phyloP scores from a whole-genome alignment of 1,140 invertebrate species.

The Papilio polyxenes region DNA sequence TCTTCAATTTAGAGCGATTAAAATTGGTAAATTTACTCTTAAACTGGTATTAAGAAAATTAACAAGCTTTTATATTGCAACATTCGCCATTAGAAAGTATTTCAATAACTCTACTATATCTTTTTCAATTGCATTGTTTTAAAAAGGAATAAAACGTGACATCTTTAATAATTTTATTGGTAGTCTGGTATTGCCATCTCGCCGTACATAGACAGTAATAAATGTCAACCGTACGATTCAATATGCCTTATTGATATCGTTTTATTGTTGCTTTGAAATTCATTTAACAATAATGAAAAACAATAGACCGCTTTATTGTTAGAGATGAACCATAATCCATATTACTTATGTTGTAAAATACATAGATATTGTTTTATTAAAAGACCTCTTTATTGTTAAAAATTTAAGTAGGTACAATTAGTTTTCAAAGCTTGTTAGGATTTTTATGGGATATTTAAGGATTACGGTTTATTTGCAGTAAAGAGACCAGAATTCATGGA shows the following conservation, averaged over 20 bases:
- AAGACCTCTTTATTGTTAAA: not conserved
- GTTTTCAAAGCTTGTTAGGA: no score
- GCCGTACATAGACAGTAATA: not conserved
- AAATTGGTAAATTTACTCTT: not conserved
- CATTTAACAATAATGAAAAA: not conserved
- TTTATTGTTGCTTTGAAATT: not conserved
- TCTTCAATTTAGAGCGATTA: no score
- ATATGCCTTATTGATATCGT: slow-evolving; percentile 1
- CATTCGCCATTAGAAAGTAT: not conserved
- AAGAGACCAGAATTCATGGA: no score
- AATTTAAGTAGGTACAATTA: no score
- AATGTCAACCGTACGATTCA: not conserved
- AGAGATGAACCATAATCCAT: not conserved
- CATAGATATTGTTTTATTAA: not conserved
- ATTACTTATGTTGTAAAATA: not conserved
- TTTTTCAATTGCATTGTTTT: slow-evolving; percentile 5
- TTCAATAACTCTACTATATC: not conserved
- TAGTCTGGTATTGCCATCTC: not conserved
- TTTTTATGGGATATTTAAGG: no score
- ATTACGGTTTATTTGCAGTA: not conserved
- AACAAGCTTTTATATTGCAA: not conserved
- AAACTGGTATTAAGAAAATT: not conserved
- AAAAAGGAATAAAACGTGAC: slow-evolving; percentile 19
- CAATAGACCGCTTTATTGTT: not conserved
- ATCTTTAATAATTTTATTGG: not conserved